Evolutionary conservation across 2,797 vertebrate species (phyloP).

Genomic region (Momotus momota): DNA sequence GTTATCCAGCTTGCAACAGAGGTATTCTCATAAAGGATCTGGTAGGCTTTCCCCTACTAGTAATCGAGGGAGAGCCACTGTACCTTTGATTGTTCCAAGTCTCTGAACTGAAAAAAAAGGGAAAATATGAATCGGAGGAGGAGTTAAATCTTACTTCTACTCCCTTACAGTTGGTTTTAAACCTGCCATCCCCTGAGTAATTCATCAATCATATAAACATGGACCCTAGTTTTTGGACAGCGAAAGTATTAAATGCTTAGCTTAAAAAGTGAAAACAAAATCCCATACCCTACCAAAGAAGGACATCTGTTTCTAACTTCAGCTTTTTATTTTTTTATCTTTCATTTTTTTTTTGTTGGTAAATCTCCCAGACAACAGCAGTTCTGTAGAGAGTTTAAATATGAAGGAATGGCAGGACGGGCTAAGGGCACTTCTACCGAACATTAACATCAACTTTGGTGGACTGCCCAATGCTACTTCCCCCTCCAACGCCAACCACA

Average conservation of each 20-base stretch:
- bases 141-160: constrained; percentile 57
- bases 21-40: background rate
- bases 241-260: constrained; percentile 73
- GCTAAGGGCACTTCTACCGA: constrained; percentile 97
- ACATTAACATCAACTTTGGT: constrained; percentile 99
- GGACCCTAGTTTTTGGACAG: constrained; percentile 66
- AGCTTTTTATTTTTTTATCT: constrained; percentile 88
- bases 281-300: constrained; percentile 78
- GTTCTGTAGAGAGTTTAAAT: constrained; percentile 98
- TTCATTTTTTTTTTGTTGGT: constrained; percentile 85
- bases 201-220: constrained; percentile 18
- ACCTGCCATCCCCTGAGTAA: constrained; percentile 31
- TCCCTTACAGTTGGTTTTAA: background rate
- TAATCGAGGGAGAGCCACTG: background rate
- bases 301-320: constrained; percentile 85
- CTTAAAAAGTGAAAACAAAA: constrained; percentile 73
- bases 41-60: background rate
- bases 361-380: constrained; percentile 94
- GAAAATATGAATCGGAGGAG: background rate
- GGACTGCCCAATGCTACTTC: constrained; percentile 96
- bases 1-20: background rate
- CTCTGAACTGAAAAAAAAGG: background rate
- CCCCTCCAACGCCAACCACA: constrained; percentile 98
- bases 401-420: constrained; percentile 99
- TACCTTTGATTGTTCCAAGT: background rate